phyloP scores from a whole-genome alignment of 2,888 invertebrate genomes.

The Eulithis testata region DNA sequence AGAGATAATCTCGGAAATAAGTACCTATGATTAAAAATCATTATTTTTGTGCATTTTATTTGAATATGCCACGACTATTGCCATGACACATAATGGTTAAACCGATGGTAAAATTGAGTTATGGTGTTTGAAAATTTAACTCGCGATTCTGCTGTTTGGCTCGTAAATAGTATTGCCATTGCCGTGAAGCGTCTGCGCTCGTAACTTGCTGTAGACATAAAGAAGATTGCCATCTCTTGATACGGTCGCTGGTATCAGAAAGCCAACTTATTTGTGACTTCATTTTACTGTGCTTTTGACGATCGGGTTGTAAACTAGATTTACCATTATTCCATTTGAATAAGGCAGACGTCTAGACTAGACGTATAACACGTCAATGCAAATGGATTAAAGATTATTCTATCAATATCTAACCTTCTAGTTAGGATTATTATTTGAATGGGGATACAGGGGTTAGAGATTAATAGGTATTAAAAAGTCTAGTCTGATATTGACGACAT shows the following conservation, averaged over 20 bases:
- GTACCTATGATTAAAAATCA: no score
- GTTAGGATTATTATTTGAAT: no score
- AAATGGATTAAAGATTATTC: constrained; percentile 13
- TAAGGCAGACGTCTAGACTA: constrained; percentile 31
- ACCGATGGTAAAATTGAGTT: no score
- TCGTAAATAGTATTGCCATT: not conserved
- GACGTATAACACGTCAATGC: constrained; percentile 23
- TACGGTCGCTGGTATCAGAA: constrained; percentile 16
- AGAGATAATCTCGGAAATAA: no score
- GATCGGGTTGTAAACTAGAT: constrained; percentile 25
- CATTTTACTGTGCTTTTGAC: constrained; percentile 27
- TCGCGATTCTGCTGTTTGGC: no score
- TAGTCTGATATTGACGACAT: no score
- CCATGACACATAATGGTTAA: no score
- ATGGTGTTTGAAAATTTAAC: no score
- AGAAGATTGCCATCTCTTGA: constrained; percentile 15
- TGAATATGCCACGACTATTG: no score
- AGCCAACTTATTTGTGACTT: constrained; percentile 21
- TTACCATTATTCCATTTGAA: constrained; percentile 26
- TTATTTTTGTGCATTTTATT: no score
- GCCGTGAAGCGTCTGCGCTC: not conserved
- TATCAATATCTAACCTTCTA: not conserved
- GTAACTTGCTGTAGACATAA: constrained; percentile 12
- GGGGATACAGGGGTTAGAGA: no score
- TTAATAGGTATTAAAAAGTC: no score